Conservation (phyloP, 1,140 invertebrate species). For the Psix sp. region DNA sequence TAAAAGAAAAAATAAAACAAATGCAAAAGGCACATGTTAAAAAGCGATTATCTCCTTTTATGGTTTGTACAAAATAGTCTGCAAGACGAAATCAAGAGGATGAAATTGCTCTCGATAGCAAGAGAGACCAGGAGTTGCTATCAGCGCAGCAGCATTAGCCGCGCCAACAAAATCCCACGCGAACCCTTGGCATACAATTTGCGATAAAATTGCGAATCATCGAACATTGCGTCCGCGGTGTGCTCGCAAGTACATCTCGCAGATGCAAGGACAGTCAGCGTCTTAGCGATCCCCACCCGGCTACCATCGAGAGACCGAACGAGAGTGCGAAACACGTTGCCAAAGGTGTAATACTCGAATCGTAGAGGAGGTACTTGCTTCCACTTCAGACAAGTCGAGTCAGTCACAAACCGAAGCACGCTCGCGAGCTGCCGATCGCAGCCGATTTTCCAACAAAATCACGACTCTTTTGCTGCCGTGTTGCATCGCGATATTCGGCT, state of each 20-base stretch:
- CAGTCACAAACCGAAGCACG: slow-evolving; percentile 45
- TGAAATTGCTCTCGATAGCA: background rate
- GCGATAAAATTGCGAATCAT: slow-evolving; percentile 24
- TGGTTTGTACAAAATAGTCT: too few species aligned
- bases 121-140: background rate
- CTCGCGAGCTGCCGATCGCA: slow-evolving; percentile 38
- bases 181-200: slow-evolving; percentile 46
- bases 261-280: slow-evolving; percentile 49
- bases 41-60: too few species aligned
- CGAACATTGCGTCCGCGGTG: background rate
- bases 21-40: too few species aligned
- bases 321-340: slow-evolving; percentile 55
- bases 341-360: slow-evolving; percentile 55
- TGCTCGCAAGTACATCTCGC: slow-evolving; percentile 23
- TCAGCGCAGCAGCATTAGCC: background rate
- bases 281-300: slow-evolving; percentile 42
- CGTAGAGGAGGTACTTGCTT: slow-evolving; percentile 49
- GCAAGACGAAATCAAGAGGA: too few species aligned
- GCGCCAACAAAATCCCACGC: slow-evolving; percentile 29
- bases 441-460: too few species aligned
- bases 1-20: too few species aligned
- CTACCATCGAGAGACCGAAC: slow-evolving; percentile 18
- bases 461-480: slow-evolving; percentile 7
- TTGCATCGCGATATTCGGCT: slow-evolving; percentile 50
- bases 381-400: slow-evolving; percentile 56